These are phyloP conservation scores for Spongia lamella DNA, from an alignment of 37 sponge, comb jelly and placozoan genomes.

Conservation along the genomic window DNA sequence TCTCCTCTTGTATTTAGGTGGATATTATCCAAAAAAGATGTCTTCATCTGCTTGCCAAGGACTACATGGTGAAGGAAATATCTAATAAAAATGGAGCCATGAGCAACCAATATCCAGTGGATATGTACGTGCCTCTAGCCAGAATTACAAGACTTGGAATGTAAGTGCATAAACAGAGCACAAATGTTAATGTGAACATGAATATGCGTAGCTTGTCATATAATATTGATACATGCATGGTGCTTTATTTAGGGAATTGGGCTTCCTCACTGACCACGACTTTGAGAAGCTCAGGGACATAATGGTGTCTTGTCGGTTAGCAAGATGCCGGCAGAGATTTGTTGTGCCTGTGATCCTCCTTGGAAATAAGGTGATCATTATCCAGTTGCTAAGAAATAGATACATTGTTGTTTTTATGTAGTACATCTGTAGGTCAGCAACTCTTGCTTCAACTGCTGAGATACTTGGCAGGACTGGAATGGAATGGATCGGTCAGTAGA, in stretches of 20 bases:
- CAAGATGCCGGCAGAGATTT: constrained; percentile 88
- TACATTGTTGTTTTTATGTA: constrained; percentile 24
- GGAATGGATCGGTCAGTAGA: constrained; percentile 60
- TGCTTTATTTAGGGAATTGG: not conserved
- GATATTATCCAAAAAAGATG: constrained; percentile 69
- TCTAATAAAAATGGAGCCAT: not conserved
- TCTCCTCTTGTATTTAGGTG: constrained; percentile 25
- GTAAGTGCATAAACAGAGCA: not conserved
- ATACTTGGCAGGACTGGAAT: constrained; percentile 81
- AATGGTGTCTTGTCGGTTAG: constrained; percentile 70
- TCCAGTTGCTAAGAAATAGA: not conserved
- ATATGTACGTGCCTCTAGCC: not conserved
- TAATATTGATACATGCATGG: too few relatives aligned
- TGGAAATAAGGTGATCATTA: constrained; percentile 67
- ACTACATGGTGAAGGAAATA: constrained; percentile 62
- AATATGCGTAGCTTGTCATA: too few relatives aligned
- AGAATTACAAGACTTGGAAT: not conserved
- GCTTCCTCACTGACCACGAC: constrained; percentile 18
- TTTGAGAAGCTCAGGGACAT: constrained; percentile 54
- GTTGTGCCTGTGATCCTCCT: constrained; percentile 89
- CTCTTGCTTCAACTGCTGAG: constrained; percentile 84
- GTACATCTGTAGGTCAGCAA: constrained; percentile 88
- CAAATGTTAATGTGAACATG: not conserved
- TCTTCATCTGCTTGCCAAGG: constrained; percentile 60
- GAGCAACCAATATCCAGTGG: not conserved